Evolutionary conservation across 2,888 invertebrate species (phyloP).

Genomic region (Hydrotaea cyrtoneurina): DNA sequence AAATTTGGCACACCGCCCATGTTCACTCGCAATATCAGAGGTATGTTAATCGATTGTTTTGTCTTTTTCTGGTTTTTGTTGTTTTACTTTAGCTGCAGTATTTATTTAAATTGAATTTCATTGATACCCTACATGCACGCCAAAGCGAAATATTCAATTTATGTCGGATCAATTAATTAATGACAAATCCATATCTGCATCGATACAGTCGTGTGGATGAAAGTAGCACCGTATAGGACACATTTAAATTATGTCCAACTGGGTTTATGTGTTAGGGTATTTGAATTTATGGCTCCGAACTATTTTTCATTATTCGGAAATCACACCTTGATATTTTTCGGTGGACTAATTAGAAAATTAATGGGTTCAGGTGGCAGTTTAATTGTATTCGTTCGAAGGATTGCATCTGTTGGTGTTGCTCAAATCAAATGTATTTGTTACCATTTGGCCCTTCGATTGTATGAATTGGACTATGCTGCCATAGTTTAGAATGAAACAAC

Average conservation of each 20-base stretch:
- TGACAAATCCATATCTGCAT: background rate
- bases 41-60: conserved; percentile 75
- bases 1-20: conserved; percentile 79
- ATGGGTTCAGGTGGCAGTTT: too few species aligned
- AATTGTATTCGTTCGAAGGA: too few species aligned
- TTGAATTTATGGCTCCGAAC: too few species aligned
- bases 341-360: too few species aligned
- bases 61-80: conserved; percentile 18
- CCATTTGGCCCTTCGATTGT: too few species aligned
- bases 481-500: too few species aligned
- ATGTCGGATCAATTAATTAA: background rate
- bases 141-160: background rate
- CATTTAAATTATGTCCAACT: background rate
- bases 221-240: background rate
- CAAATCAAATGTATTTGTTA: too few species aligned
- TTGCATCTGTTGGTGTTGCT: too few species aligned
- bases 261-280: too few species aligned
- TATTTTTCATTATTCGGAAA: too few species aligned
- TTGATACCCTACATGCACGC: conserved; percentile 52
- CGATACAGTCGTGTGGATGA: background rate
- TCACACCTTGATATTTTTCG: too few species aligned
- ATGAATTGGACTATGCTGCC: too few species aligned
- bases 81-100: background rate
- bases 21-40: conserved; percentile 81
- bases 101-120: conserved; percentile 41